Evolutionary conservation across 1,140 invertebrate genomes (phyloP).

Genomic region (Drosophila nigrodunni): DNA sequence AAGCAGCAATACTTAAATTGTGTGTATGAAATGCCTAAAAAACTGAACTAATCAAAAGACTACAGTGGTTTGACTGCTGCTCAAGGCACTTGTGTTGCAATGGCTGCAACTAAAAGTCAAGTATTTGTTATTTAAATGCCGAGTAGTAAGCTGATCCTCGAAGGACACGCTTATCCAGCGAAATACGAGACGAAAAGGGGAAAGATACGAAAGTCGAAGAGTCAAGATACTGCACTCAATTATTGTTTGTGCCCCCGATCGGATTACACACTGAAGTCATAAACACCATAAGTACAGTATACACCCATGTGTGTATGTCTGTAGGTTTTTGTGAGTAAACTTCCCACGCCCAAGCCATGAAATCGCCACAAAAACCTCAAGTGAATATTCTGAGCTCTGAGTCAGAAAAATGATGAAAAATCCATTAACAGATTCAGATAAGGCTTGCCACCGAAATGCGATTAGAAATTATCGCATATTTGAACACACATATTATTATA

Average conservation of each 20-base stretch:
- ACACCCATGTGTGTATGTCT: background rate
- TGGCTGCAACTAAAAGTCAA: background rate
- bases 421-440: constrained; percentile 36
- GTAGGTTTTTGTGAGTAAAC: constrained; percentile 11
- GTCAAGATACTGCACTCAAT: constrained; percentile 1
- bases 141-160: constrained; percentile 17
- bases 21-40: background rate
- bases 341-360: constrained; percentile 20
- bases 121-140: background rate
- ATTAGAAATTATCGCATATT: constrained; percentile 2
- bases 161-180: constrained; percentile 19
- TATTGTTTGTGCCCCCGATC: constrained; percentile 8
- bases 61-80: background rate
- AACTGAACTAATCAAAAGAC: background rate
- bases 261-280: constrained; percentile 23
- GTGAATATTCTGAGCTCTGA: constrained; percentile 3
- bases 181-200: constrained; percentile 9
- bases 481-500: background rate
- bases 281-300: constrained; percentile 21
- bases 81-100: background rate
- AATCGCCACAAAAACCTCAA: constrained; percentile 12
- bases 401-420: constrained; percentile 15
- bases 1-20: too few relatives aligned
- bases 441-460: constrained; percentile 8
- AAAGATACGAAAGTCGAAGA: constrained; percentile 3